These are phyloP conservation scores for Florisuga fusca DNA, from an alignment of 2,797 vertebrate species.

Conservation along the genomic window DNA sequence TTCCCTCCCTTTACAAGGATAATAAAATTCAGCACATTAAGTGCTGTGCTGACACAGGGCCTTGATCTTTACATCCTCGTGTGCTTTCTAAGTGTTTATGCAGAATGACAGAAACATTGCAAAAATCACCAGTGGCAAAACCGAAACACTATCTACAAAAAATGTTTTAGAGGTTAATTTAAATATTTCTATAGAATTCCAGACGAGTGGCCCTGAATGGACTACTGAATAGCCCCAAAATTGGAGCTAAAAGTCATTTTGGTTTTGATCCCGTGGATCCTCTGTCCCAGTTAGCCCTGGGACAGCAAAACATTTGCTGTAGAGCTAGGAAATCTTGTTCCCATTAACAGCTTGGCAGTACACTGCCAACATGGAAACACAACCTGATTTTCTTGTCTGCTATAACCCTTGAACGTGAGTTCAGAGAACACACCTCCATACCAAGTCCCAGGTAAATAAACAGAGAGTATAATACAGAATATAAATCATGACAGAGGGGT, in stretches of 20 bases:
- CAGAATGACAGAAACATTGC: not conserved
- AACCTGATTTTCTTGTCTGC: not conserved
- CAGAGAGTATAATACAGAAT: not conserved
- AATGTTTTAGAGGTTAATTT: not conserved
- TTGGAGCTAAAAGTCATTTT: rapidly evolving
- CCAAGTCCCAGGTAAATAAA: not conserved
- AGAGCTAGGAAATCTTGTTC: not conserved
- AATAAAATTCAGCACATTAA: not conserved
- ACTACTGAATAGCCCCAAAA: not conserved
- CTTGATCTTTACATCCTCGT: not conserved
- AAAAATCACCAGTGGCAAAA: not conserved
- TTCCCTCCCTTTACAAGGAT: not conserved
- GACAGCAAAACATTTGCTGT: not conserved
- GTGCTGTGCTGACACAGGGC: not conserved
- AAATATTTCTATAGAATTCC: not conserved
- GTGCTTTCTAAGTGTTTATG: not conserved
- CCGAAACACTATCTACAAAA: not conserved
- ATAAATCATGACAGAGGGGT: not conserved
- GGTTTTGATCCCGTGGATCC: rapidly evolving
- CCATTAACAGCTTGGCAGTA: not conserved
- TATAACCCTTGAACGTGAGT: not conserved
- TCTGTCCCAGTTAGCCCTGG: not conserved
- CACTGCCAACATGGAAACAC: not conserved
- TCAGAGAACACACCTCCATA: not conserved
- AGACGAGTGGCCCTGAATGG: not conserved